Base-by-base conservation (phyloP, 2,797 vertebrate genomes). In the Lutjanus argentimaculatus region DNA sequence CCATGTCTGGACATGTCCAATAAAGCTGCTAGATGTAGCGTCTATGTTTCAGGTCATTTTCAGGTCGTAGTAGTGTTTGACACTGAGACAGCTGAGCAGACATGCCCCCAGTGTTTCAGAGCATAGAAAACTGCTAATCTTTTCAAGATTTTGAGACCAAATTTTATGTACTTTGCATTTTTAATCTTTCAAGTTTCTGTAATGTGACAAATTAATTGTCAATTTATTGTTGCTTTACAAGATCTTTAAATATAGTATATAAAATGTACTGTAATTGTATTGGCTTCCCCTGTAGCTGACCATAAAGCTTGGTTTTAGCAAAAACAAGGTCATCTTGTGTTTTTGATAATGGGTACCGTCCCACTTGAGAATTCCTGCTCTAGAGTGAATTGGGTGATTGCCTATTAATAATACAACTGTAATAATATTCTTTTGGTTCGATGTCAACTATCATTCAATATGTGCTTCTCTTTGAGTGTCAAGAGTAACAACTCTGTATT, bases 231-330 rank as follows among this genome's bases (percentile, higher is more conserved):
- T 36, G 5, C 30, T 36, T 36, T 36, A 36, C 30, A 36, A 36
- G 2, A 36, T 36, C 30, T 36, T 36, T 6, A 36, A 36, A 36
- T 36, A 36, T 36, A 36, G 4, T 52, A 53, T 14, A 59, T 57
- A 43, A 64, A 58, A 49, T 15, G 13, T 48, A 57, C 15, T 1
- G 46, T 70, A 36, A 9, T 13, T 55, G 45, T n/a, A 52, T 52
- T 36, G 14, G 7, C 8, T 30, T 61, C 9, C 12, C 1, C 55
- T 13, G 25, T 6, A 45, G 16, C 45, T 19, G 15, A 43, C 19
- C 40, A 25, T 25, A 25, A 59, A 30, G 19, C 40, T 80, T 17
- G 8, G 1, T 82, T 63, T 59, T 16, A 65, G 40, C n/a, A 40
- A 40, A 49, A 68, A 63, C 7, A 40, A 59, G 22, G 8, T 1